Conservation (phyloP, 2,797 vertebrate genomes). For the Dendrocincla tyrannina region DNA sequence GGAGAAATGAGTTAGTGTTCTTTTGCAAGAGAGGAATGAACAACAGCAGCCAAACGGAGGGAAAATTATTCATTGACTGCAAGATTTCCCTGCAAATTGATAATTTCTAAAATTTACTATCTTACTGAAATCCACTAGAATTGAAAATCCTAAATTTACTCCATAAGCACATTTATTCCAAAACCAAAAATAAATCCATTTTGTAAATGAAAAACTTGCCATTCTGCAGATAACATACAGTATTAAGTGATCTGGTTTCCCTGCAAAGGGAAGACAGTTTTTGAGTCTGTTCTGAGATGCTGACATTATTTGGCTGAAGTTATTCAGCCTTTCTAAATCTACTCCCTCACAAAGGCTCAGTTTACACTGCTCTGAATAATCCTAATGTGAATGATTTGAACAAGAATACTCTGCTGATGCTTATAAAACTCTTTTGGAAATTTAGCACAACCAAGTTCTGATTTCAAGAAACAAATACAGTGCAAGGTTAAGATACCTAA, state of each 20-base stretch:
- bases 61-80: not conserved
- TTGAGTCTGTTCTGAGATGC: not conserved
- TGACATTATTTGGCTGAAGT: not conserved
- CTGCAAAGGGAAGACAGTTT: not conserved
- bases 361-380: not conserved
- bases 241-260: not conserved
- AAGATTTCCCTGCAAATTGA: not conserved
- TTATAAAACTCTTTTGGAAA: not conserved
- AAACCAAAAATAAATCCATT: not conserved
- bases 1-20: not conserved
- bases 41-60: not conserved
- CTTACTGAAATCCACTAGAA: not conserved
- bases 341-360: not conserved
- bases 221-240: not conserved
- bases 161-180: not conserved
- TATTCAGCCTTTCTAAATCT: not conserved
- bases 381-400: not conserved
- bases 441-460: not conserved
- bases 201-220: not conserved
- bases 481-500: not conserved
- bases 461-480: not conserved
- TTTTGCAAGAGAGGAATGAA: slow-evolving; percentile 9
- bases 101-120: not conserved
- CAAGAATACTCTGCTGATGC: not conserved
- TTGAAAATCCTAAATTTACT: not conserved